Evolutionary conservation across 2,113 vertebrate species (phyloP).

Genomic region (Isurus oxyrinchus): DNA sequence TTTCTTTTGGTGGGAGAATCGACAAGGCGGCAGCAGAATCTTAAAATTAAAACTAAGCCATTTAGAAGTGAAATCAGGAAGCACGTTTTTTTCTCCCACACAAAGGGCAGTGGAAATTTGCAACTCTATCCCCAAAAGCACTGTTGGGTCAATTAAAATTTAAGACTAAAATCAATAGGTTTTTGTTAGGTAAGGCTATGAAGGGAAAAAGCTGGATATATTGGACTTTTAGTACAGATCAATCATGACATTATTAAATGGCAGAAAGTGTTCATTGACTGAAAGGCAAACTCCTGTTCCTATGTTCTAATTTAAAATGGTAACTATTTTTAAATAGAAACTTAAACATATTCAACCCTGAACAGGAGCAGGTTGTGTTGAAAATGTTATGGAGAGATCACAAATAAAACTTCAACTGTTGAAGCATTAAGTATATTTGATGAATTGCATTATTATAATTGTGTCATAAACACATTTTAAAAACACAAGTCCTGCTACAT

Average conservation of each 20-base stretch:
- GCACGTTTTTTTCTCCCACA: not conserved
- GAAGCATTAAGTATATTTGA: not conserved
- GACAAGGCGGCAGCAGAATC: not conserved
- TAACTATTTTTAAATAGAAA: not conserved
- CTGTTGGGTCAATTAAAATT: not conserved
- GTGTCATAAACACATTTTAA: not conserved
- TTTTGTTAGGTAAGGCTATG: not conserved
- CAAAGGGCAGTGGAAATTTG: not conserved
- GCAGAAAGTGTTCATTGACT: not conserved
- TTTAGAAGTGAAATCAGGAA: not conserved
- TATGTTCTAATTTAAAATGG: not conserved
- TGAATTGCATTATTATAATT: not conserved
- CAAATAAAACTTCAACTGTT: not conserved
- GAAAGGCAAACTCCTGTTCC: not conserved
- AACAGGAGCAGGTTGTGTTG: not conserved
- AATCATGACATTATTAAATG: not conserved
- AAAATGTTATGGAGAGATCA: not conserved
- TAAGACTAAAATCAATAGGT: not conserved
- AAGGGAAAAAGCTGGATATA: not conserved
- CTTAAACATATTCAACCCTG: not conserved
- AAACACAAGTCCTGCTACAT: not conserved
- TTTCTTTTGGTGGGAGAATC: not conserved
- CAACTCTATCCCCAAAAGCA: not conserved
- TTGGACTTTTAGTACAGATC: not conserved
- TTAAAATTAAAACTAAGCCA: not conserved